phyloP scores from a whole-genome alignment of 2,888 invertebrate species.

The Eupithecia subumbrata region DNA sequence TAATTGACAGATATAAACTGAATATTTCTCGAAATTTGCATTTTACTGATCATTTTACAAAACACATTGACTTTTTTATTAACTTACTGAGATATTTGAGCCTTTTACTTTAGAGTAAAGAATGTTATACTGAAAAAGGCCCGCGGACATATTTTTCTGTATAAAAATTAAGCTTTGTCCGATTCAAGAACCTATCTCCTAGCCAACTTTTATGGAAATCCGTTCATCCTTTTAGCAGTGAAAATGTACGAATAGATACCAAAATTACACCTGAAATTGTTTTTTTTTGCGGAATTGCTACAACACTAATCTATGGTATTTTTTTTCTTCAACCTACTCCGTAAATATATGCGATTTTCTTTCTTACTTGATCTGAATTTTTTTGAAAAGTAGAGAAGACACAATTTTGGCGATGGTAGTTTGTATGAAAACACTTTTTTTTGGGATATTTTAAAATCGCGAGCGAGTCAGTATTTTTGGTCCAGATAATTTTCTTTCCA shows the following conservation, averaged over 20 bases:
- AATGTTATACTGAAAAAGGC: not conserved
- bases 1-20: constrained; percentile 8
- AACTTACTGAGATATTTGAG: not conserved
- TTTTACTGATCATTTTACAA: not conserved
- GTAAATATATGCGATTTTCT: no score
- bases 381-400: no score
- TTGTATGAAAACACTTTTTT: no score
- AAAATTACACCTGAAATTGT: not conserved
- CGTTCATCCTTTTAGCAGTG: not conserved
- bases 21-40: not conserved
- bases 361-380: no score
- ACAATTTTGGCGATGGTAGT: no score
- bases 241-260: not conserved
- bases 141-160: not conserved
- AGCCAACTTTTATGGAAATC: not conserved
- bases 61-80: not conserved
- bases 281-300: not conserved
- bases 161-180: not conserved
- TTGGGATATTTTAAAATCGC: no score
- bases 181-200: not conserved
- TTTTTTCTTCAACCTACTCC: no score
- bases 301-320: no score
- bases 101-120: not conserved
- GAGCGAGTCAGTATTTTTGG: no score
- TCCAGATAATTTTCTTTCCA: not conserved